Base-by-base conservation (phyloP, 2,888 invertebrate species). In the Drosophila maculinotata region DNA sequence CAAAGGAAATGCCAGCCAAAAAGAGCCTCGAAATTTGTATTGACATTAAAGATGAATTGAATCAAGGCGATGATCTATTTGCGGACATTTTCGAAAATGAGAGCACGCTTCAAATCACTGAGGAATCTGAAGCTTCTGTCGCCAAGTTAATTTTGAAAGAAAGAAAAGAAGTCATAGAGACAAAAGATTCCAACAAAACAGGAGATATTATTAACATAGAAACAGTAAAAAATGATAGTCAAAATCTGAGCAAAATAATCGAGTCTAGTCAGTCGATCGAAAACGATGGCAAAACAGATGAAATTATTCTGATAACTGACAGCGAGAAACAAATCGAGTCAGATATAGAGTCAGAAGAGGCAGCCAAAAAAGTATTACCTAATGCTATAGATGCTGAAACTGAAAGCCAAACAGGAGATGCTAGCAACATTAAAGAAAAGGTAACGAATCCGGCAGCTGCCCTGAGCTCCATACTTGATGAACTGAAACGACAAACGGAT, bases 51-150 rank as follows among this genome's bases (percentile, higher is more conserved):
- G 89, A 93, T 57, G 88, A 91, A 64, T 76, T 90, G 14, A 87
- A 90, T 72, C 78, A 84, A 15, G 90, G 92, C 8, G 93, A 95
- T 82, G 95, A 95, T 90, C 92, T 96, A 59, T 96, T 96, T 92
- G 94, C 94, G n/a, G 96, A 96, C 91, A 90, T 96, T 60, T 96
- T 95, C 47, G 47, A 71, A 49, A 52, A 41, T 5, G 36, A 72
- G 14, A 44, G 9, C 28, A 8, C 6, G 31, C 10, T 12, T 2
- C 36, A 8, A 9, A 10, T 3, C 1, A 33, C 6, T 31, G 14
- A 1, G 0, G 3, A n/a, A 3, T 9, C 1, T 8, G 8, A 8
- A 23, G 5, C 2, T 10, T 10, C 38, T 38, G 38, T 38, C n/a
- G n/a, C 17, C 10, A 38, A 38, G 7, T 15, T 15, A 14, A 14